Evolutionary conservation across 1,140 invertebrate genomes (phyloP).

Genomic region (Papilio polytes): DNA sequence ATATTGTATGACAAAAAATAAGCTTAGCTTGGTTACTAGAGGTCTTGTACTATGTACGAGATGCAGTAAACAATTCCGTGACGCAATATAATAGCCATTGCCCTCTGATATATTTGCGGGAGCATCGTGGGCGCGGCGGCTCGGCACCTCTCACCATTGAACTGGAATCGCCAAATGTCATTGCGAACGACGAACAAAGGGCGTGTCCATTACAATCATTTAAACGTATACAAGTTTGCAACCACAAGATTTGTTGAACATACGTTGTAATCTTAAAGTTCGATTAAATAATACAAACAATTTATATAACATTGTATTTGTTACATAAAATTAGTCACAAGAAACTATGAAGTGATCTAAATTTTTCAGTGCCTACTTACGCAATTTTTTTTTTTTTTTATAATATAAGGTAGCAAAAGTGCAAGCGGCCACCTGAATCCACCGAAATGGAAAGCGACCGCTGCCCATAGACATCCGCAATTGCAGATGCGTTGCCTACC

Average conservation of each 20-base stretch:
- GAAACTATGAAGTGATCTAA: too few relatives aligned
- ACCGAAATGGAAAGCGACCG: too few relatives aligned
- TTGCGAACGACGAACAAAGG: conserved; percentile 31
- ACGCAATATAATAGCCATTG: conserved; percentile 1
- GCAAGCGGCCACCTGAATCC: too few relatives aligned
- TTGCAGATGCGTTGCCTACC: too few relatives aligned
- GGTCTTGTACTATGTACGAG: neutral
- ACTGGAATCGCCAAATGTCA: conserved; percentile 35
- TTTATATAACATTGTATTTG: neutral
- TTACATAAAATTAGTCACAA: neutral
- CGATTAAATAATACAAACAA: neutral
- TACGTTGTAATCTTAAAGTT: neutral
- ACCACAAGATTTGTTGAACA: neutral
- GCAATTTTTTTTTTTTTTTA: too few relatives aligned
- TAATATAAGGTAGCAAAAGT: too few relatives aligned
- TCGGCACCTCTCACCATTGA: conserved; percentile 31
- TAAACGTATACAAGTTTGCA: conserved; percentile 15
- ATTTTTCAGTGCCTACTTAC: too few relatives aligned
- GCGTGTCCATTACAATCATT: conserved; percentile 28
- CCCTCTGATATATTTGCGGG: neutral
- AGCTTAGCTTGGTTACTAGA: too few relatives aligned
- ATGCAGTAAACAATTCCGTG: neutral
- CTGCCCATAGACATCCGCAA: too few relatives aligned
- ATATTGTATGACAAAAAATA: too few relatives aligned
- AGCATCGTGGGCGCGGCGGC: conserved; percentile 16